phyloP scores from a whole-genome alignment of 2,888 invertebrate species.

The Esperia sulphurella region DNA sequence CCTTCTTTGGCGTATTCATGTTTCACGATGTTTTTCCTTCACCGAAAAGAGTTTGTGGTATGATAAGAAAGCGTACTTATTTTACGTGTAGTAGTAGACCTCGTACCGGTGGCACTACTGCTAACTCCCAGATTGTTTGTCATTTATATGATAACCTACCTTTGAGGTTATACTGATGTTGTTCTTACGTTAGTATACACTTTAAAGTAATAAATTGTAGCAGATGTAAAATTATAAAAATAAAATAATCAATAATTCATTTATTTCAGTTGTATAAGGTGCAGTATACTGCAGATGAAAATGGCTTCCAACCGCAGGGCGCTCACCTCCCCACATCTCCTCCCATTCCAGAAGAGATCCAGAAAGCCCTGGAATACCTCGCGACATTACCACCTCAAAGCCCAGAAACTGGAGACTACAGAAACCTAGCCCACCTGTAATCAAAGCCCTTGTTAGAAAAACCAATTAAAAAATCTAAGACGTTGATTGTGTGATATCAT shows the following conservation, averaged over 20 bases:
- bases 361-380: conserved; percentile 81
- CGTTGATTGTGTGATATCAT: neutral
- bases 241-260: neutral
- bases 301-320: conserved; percentile 84
- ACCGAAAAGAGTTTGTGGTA: no score
- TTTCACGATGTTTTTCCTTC: no score
- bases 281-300: conserved; percentile 84
- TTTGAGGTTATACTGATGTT: no score
- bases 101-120: no score
- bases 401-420: conserved; percentile 39
- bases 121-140: no score
- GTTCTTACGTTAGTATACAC: no score
- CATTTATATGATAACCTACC: no score
- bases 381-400: conserved; percentile 79
- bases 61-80: no score
- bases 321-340: conserved; percentile 83
- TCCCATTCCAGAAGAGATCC: conserved; percentile 84
- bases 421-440: conserved; percentile 20
- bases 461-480: neutral
- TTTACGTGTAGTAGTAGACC: no score
- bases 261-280: conserved; percentile 75
- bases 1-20: no score
- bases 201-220: no score
- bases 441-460: neutral
- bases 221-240: neutral